phyloP scores from a whole-genome alignment of 30 jellyfish, hydroid and myxozoan genomes.

The Nemopilema nomurai region DNA sequence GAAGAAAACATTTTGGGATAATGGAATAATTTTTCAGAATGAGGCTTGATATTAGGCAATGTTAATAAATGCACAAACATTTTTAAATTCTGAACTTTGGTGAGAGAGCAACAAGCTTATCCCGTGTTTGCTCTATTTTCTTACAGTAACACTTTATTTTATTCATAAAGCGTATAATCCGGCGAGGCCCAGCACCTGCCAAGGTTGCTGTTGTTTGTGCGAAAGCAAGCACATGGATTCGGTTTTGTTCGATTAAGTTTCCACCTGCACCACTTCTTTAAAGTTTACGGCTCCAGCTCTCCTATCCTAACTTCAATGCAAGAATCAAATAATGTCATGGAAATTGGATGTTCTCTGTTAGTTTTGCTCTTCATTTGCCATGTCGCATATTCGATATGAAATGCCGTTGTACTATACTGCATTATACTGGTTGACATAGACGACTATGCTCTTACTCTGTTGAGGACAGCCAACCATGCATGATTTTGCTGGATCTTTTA shows the following conservation, averaged over 20 bases:
- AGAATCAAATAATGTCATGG: too few relatives aligned
- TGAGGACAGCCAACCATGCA: too few relatives aligned
- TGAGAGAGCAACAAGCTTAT: neutral
- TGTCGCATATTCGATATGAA: too few relatives aligned
- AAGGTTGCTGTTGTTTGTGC: conserved; percentile 16
- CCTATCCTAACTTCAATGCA: too few relatives aligned
- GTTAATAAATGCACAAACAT: neutral
- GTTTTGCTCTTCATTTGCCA: too few relatives aligned
- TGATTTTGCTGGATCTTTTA: too few relatives aligned
- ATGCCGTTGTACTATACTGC: too few relatives aligned
- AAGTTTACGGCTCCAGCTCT: neutral
- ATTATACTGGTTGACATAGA: too few relatives aligned
- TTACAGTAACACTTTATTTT: conserved; percentile 1
- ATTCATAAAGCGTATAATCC: conserved; percentile 9
- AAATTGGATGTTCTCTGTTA: too few relatives aligned
- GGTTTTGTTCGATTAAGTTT: neutral
- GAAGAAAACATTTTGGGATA: neutral
- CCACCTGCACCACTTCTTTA: conserved; percentile 19
- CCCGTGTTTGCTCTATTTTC: neutral
- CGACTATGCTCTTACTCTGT: too few relatives aligned
- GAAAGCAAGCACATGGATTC: conserved; percentile 20
- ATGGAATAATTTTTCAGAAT: neutral
- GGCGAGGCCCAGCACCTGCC: conserved; percentile 31
- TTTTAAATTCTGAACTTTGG: neutral
- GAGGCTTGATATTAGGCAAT: neutral